Evolutionary conservation across 2,113 vertebrate genomes (phyloP).

Genomic region (Papio anubis): DNA sequence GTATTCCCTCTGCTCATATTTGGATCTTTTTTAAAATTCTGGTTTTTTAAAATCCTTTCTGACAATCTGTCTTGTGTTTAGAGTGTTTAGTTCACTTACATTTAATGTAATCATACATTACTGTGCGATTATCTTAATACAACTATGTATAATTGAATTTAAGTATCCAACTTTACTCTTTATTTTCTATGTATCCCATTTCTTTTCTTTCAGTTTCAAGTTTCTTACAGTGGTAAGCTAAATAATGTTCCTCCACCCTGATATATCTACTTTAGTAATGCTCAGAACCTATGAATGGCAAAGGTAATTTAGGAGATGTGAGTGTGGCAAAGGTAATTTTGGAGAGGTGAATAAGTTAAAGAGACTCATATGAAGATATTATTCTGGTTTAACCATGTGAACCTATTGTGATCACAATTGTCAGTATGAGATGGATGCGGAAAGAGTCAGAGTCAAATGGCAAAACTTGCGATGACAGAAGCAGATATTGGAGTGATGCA

Average conservation of each 20-base stretch:
- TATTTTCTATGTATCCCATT: neutral
- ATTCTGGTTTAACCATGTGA: neutral
- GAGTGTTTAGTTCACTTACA: neutral
- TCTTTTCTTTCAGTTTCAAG: neutral
- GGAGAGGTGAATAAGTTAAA: neutral
- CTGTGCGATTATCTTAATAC: too few relatives aligned
- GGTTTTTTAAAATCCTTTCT: neutral
- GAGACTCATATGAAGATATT: too few relatives aligned
- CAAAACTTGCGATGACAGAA: neutral
- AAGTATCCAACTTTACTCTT: neutral
- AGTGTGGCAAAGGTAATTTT: neutral
- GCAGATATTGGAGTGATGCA: neutral
- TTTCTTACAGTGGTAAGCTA: neutral
- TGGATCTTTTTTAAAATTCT: neutral
- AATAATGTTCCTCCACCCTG: neutral
- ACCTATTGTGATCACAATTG: accelerated
- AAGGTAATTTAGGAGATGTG: too few relatives aligned
- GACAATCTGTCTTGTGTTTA: neutral
- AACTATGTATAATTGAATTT: neutral
- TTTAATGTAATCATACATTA: neutral
- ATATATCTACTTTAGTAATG: neutral
- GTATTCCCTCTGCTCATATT: too few relatives aligned
- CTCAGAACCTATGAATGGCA: neutral
- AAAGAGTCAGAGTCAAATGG: neutral
- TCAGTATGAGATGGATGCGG: neutral